Base-by-base conservation (phyloP, 2,888 invertebrate species). In the Euspilapteryx auroguttella region DNA sequence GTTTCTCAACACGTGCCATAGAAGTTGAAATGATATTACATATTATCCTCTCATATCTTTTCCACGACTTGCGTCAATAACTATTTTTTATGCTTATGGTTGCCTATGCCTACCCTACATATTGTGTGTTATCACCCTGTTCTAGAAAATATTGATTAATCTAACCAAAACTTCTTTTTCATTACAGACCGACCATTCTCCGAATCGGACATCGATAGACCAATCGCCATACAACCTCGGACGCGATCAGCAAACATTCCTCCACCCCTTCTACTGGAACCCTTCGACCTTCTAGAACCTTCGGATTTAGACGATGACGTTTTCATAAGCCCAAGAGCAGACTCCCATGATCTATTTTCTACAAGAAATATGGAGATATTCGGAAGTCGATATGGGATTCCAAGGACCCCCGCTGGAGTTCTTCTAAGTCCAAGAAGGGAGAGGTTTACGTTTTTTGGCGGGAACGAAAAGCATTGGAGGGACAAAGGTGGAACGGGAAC, bases 401-500 rank as follows among this genome's bases (percentile, higher is more conserved):
- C 58, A 1, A 49, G 73, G 35, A 71, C 71, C 2, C 73, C 73
- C 0, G 73, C 69, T 0, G 73, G 73, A 1, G 59, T 68, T 2
- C 45, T 71, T 0, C 34, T 75, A 28, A 73, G 68, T 42, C 69
- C 73, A 2, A 42, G 73, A 4, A 46, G 71, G 8, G 73, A 73
- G 14, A 50, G 53, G 13, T 75, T 75, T 37, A 66, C 63, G 2
- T 75, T 73, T 41, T 59, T 66, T 1, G 49, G 64, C 36, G 64
- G 57, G 2, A 66, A 63, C 33, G 73, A 73, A 45, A 75, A 73
- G 38, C 73, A 73, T 38, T 73, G 73, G 71, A 38, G 66, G 33
- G 73, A 75, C 34, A 75, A 73, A 55, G 73, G 73, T 0, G 73
- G 73, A 37, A 75, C 73, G 37, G 65, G 2, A 7, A 24, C 12